phyloP scores from a whole-genome alignment of 2,113 vertebrate species.

The Cnemophilus loriae region DNA sequence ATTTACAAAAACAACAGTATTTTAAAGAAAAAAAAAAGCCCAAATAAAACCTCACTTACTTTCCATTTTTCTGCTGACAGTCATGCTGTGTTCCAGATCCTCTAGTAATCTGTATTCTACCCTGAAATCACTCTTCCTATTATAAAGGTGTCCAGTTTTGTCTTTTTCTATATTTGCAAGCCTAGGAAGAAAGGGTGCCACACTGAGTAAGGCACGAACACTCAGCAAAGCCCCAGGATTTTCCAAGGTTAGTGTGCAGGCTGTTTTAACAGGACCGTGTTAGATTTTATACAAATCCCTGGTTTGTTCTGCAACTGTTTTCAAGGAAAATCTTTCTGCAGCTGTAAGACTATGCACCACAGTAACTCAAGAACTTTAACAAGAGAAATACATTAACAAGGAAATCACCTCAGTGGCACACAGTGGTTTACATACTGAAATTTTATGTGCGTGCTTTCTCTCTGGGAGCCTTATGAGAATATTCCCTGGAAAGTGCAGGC shows the following conservation, averaged over 20 bases:
- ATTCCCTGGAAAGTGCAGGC: background rate
- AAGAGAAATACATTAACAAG: background rate
- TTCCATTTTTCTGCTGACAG: slow-evolving; percentile 74
- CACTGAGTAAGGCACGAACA: background rate
- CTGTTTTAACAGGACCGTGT: background rate
- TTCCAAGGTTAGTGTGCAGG: background rate
- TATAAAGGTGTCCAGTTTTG: slow-evolving; percentile 71
- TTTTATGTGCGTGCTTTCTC: background rate
- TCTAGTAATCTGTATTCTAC: slow-evolving; percentile 74
- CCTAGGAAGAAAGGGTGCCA: slow-evolving; percentile 67
- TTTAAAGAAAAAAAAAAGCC: background rate
- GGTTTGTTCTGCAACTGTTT: background rate
- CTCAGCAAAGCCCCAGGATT: background rate
- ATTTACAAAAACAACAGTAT: background rate
- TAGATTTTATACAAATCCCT: background rate
- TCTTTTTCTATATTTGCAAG: slow-evolving; percentile 84
- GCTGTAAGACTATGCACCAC: background rate
- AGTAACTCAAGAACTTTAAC: background rate
- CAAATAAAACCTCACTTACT: slow-evolving; percentile 68
- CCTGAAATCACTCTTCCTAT: slow-evolving; percentile 75
- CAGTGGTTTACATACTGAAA: background rate
- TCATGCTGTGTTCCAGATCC: slow-evolving; percentile 76
- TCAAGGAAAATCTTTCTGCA: background rate
- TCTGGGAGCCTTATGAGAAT: background rate
- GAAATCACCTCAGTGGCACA: background rate